Base-by-base conservation (phyloP, 2,113 vertebrate genomes). In the Rhinogobius similis region DNA sequence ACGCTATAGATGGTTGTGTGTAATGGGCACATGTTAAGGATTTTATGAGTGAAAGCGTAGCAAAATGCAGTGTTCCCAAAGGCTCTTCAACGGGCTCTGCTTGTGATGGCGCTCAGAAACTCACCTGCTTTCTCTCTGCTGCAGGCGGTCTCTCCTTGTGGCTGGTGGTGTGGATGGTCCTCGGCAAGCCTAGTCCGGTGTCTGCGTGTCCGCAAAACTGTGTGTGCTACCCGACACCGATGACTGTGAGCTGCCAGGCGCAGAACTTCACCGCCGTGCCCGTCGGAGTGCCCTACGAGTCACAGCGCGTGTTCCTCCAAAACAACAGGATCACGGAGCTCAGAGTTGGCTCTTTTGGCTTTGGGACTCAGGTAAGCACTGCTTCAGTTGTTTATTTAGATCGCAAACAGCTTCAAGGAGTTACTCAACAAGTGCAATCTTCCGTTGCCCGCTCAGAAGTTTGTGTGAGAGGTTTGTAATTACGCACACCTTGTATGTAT, bases 191-290 rank as follows among this genome's bases (percentile, higher is more conserved):
- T 61, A 82, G 88, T 0, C 93, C 89, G 55, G 89, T 90, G 0
- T 91, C 93, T 82, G 90, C 91, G 82, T 98, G 97, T 79, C 97
- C 97, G 48, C 94, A 95, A 55, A 91, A 92, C 74, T 99, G 97
- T 72, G 97, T 97, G 91, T 99, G 97, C 90, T 98, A 98, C 91
- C 93, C 95, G 61, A 93, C 94, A 29, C 97, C 97, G 16, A 96
- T 98, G 93, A 99, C 97, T 52, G 96, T 98, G 86, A 98, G 97
- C 95, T 98, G 97, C 93, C 96, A 98, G 92, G 96, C 96, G 86
- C 96, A 97, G 93, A 98, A 98, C 94, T 95, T 99, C 90, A 96
- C 96, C 48, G 89, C 93, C 0, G 97, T 98, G 81, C 97, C 97
- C 1, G 85, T 90, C 39, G 93, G 94, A 79, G 94, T 98, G 82